Evolutionary conservation across 2,888 invertebrate genomes (phyloP), one percentile per base, ranked within the genome.

Genomic region (Metacarcinus magister): DNA sequence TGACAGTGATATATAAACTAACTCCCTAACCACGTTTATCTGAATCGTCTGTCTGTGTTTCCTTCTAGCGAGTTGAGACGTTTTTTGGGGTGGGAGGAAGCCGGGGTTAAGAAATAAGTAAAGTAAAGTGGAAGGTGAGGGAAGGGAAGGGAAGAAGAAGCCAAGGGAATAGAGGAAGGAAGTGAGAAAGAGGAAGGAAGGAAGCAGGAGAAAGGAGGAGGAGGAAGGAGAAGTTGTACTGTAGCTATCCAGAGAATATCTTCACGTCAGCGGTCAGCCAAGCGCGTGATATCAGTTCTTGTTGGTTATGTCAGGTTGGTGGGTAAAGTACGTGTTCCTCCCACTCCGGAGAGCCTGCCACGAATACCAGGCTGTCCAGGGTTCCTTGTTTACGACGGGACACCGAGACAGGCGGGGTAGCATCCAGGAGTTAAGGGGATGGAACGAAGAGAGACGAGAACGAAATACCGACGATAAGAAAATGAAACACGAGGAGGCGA

Each of bases 381-480:
- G 87, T 75, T n/a, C 87, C 87, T 87, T 87, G 87, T 87, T 87
- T 87, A 87, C 87, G 87, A 87, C 87, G 10, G 39, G 87, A 87
- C 87, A 39, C 32, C 39, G 39, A 87, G 87, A 39, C 87, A 87
- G 87, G 87, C 87, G 39, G 32, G 87, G 87, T 23, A 87, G 39
- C 87, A 13, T 39, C 87, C 87, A 87, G 32, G 32, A 87, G 32
- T 28, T 32, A 87, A 16, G 32, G 8, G 32, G 87, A 19, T 10
- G 87, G 39, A 39, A 39, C 87, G 23, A 39, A 39, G 87, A 87
- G 39, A 39, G 39, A 39, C 87, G 87, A 23, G 87, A 87, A 87
- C 87, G 16, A 28, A 32, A 32, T 39, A 87, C 32, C n/a, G n/a
- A n/a, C 10, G 87, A 87, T 87, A 87, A 87, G 87, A 87, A 39